Base-by-base conservation (phyloP, 2,888 invertebrate genomes). In the Rhorus exstirpatorius region DNA sequence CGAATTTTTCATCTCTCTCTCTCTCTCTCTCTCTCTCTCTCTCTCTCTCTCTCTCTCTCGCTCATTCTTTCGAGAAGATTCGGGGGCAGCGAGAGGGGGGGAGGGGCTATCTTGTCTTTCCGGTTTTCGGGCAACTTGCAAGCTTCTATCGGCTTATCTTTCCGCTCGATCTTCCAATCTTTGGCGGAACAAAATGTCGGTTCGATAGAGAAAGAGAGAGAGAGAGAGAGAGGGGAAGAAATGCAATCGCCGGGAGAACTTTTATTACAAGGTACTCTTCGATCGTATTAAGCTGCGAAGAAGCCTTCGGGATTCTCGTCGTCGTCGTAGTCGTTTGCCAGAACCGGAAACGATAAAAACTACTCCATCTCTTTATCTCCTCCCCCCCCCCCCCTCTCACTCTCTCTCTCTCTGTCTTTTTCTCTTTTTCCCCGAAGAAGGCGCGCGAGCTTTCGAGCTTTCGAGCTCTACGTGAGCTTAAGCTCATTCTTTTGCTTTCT, bases 61-160 rank as follows among this genome's bases (percentile, higher is more conserved):
- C 61, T 51, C 17, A 12, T 55, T 53, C 55, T 75, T 65, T 72
- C 61, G 49, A 24, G 38, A 21, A 38, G 35, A n/a, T 38, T 26
- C 38, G 3, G 17, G 46, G 49, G 46, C 31, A 17, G 19, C 26
- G n/a, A 35, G n/a, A 8, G n/a, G 44, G 14, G 44, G 10, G n/a
- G 21, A 3, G 4, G 41, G 63, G 53, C 49, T 65, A 68, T 75
- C 63, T 79, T 70, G 71, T 70, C 58, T 65, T 71, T 70, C 61
- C 79, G 79, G 74, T 79, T 72, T 82, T 79, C 75, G 51, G 70
- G 78, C 83, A 72, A 78, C 78, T 78, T 80, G 74, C 77, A 84
- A 86, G 84, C 85, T 86, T 86, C 83, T 74, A 60, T 67, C 71
- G 83, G 75, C 78, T 88, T 88, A 88, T 88, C 87, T 82, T 80